Base-by-base conservation (phyloP, 2,113 vertebrate species). In the Gambusia affinis region DNA sequence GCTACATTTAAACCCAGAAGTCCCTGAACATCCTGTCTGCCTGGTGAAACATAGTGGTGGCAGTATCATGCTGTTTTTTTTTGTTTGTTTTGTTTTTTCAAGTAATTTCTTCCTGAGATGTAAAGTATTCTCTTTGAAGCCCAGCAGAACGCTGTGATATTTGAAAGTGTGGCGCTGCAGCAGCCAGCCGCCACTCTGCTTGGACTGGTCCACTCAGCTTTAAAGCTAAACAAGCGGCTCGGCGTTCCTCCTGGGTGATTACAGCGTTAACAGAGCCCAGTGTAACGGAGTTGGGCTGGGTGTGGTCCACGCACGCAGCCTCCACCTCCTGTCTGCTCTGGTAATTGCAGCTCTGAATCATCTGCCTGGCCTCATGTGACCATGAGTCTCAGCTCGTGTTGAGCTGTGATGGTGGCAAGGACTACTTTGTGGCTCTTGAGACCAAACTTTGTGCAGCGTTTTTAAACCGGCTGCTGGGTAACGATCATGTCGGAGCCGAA, bases 281-380 rank as follows among this genome's bases (percentile, higher is more conserved):
- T 83, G 83, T 89, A 83, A 88, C 85, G 87, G 88, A 86, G 83
- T 73, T 81, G 63, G 70, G 14, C 68, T 88, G 90, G 91, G 89
- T 84, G 88, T 84, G 83, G 85, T 84, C 81, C 88, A 87, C 83
- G 83, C 78, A 79, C 78, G 22, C 54, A 69, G 63, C 42, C 62
- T 72, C 74, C 35, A 28, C 66, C 44, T 64, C 70, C 66, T 35
- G 29, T 76, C 47, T 61, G 63, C 71, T 37, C 81, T 73, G 42
- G 37, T 60, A 37, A 83, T 30, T 64, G 47, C 27, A 44, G 62
- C 11, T 65, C 31, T 37, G 30, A 65, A 76, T 76, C 44, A 0
- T 22, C 31, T 35, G 22, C 19, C 19, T 33, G 11, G 8, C 22
- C n/a, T 12, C 37, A 39, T 28, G 39, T 19, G 65, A 65, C 24